Evolutionary conservation across 2,113 vertebrate species (phyloP), one percentile per base, ranked within the genome.

Genomic region (Brachypodius melanocephalos): DNA sequence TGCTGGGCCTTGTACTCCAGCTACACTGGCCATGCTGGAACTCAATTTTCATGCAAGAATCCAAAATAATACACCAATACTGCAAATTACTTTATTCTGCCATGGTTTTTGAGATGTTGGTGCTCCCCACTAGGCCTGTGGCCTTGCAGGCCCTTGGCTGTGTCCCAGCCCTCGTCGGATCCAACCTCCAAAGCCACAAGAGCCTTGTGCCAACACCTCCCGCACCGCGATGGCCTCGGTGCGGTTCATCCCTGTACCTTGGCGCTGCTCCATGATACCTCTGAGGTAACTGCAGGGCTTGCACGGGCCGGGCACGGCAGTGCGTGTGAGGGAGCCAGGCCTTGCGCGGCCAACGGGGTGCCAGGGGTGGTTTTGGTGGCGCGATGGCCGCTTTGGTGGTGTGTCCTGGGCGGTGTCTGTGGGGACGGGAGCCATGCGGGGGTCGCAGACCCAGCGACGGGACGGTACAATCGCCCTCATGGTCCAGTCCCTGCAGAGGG

Each of bases 391-490:
- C 49, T 43, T 14, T 10, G 11, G 24, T 3, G 55, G 9, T 3
- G 63, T 28, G 21, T 8, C 16, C 36, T 2, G 1, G 2, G 24
- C 5, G 31, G n/a, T 19, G 43, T 10, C 3, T 6, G 1, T 7
- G 48, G 10, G 32, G 9, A 9, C 20, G 1, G 46, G 32, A 12
- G 36, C 6, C 29, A 0, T 0, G 38, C 4, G 8, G 15, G 38
- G 29, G 2, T 2, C 1, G 10, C 4, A 12, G 21, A 9, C 8
- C 10, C 40, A 8, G 12, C 2, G 3, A 3, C 4, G 16, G 10
- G 8, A 3, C 22, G 6, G 0, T 0, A 0, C 0, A 2, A 2
- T 3, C 4, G 0, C 7, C 6, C 25, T 1, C 48, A 8, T 10
- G 0, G 6, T 34, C 2, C 5, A 3, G 2, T 59, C 28, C 6